A percentile compares a stretch with the other conserved stretches of the same genome.
Conservation (phyloP, 1,140 invertebrate genomes). For the Drosophila sp. region DNA sequence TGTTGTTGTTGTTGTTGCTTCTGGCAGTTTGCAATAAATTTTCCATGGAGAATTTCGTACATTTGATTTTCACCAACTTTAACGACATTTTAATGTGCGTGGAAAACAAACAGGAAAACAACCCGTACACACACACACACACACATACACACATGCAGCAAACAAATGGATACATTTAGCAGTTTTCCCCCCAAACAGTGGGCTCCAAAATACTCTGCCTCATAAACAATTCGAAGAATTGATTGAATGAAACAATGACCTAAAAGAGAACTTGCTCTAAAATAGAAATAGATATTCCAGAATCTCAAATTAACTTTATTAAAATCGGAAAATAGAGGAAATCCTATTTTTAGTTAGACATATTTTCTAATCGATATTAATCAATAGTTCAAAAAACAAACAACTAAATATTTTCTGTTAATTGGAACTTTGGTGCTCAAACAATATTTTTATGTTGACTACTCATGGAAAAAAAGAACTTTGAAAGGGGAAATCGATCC, state of each 20-base stretch:
- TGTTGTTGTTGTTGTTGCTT: slow-evolving; percentile 19
- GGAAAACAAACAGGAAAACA: slow-evolving; percentile 65
- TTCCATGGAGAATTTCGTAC: slow-evolving; percentile 71
- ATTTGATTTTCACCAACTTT: slow-evolving; percentile 79
- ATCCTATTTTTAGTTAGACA: no score
- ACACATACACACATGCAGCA: slow-evolving; percentile 4
- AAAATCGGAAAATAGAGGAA: no score
- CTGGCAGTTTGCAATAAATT: slow-evolving; percentile 64
- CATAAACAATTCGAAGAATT: not conserved
- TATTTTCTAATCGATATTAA: no score
- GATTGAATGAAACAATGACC: no score
- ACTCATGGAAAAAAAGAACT: no score
- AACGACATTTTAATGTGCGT: slow-evolving; percentile 81
- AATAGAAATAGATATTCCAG: not conserved
- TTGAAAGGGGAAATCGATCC: not conserved
- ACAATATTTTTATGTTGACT: no score
- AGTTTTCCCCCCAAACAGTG: not conserved
- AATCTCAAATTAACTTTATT: no score
- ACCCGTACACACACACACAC: slow-evolving; percentile 8
- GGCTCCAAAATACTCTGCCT: not conserved
- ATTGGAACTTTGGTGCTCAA: no score
- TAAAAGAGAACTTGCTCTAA: not conserved
- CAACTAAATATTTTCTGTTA: no score
- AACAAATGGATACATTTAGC: slow-evolving; percentile 27
- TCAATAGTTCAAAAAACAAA: no score